phyloP scores from a whole-genome alignment of 2,113 vertebrate genomes.

The rat (Rattus norvegicus) region GRCr8 NC_086019.1:229909001-229909500 shows the following conservation, averaged over 20 bases:
- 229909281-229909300: neutral
- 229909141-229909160: neutral
- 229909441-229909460: constrained; percentile 15
- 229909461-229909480: neutral
- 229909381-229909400: neutral
- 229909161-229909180: neutral
- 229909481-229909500: neutral
- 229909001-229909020: neutral
- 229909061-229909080: constrained; percentile 17
- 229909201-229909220: neutral
- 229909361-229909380: neutral
- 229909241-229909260: neutral
- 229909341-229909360: neutral
- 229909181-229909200: neutral
- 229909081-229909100: neutral
- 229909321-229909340: neutral
- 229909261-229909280: neutral
- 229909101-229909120: neutral
- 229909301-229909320: neutral
- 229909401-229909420: neutral
- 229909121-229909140: neutral
- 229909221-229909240: neutral
- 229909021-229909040: neutral
- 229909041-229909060: neutral
- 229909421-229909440: neutral